These are phyloP conservation scores for Pterobdella sp. DNA, from an alignment of 2,888 invertebrate species.

Conservation along the genomic window DNA sequence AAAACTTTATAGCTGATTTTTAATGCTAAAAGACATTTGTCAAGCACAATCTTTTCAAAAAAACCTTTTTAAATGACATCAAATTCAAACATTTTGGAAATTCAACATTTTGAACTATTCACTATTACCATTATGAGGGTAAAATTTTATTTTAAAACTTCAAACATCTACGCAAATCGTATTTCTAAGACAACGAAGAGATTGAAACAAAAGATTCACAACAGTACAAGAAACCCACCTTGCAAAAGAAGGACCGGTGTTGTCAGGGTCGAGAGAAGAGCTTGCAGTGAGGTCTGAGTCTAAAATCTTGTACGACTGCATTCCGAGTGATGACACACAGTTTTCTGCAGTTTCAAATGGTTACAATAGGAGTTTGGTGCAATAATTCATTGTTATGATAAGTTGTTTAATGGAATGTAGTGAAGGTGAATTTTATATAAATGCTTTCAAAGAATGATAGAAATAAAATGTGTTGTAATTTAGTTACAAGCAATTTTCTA, in stretches of 20 bases:
- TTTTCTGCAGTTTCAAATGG: slow-evolving; percentile 65
- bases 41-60: neutral
- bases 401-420: neutral
- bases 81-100: too few relatives aligned
- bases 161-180: neutral
- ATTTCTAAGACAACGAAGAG: too few relatives aligned
- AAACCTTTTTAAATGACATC: neutral
- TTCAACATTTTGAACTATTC: too few relatives aligned
- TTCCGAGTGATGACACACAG: slow-evolving; percentile 73
- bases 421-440: slow-evolving; percentile 2
- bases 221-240: too few relatives aligned
- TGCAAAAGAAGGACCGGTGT: slow-evolving; percentile 76
- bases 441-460: neutral
- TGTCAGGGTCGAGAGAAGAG: slow-evolving; percentile 73
- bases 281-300: slow-evolving; percentile 74
- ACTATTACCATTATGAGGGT: too few relatives aligned
- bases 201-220: too few relatives aligned
- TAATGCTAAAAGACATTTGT: neutral
- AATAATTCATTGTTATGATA: neutral
- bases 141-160: neutral
- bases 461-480: too few relatives aligned
- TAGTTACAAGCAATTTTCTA: too few relatives aligned
- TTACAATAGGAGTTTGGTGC: slow-evolving; percentile 17
- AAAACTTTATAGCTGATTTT: too few relatives aligned
- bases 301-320: slow-evolving; percentile 73